phyloP scores from a whole-genome alignment of 2,888 invertebrate genomes.

The Agrochola macilenta region DNA sequence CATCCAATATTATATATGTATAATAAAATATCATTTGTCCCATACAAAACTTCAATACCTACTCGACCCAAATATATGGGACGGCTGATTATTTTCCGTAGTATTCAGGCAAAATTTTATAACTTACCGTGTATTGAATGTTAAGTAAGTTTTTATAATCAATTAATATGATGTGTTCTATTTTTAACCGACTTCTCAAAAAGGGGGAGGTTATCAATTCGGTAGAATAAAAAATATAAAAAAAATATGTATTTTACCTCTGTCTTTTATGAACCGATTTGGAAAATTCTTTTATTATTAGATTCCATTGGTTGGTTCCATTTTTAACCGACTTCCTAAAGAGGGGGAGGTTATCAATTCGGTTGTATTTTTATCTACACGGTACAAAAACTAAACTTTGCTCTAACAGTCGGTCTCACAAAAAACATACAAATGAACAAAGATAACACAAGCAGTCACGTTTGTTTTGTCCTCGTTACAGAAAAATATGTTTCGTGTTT shows the following conservation, averaged over 20 bases:
- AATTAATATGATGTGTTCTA: neutral
- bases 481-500: slow-evolving; percentile 65
- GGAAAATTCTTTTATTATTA: no score
- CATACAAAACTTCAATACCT: neutral
- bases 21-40: neutral
- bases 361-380: neutral
- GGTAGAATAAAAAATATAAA: no score
- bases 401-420: neutral
- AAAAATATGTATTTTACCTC: no score
- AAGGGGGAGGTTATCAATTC: no score
- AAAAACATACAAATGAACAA: slow-evolving; percentile 3
- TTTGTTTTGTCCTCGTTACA: slow-evolving; percentile 44
- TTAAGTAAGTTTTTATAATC: neutral
- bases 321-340: no score
- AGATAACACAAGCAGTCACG: slow-evolving; percentile 22
- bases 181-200: no score
- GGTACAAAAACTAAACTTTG: neutral
- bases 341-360: no score
- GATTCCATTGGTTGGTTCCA: no score
- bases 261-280: no score
- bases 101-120: neutral
- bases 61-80: neutral
- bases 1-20: no score
- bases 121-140: neutral
- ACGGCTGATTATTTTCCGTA: neutral